Evolutionary conservation across 2,888 invertebrate species (phyloP).

Genomic region (Acanthoscelides obtectus): DNA sequence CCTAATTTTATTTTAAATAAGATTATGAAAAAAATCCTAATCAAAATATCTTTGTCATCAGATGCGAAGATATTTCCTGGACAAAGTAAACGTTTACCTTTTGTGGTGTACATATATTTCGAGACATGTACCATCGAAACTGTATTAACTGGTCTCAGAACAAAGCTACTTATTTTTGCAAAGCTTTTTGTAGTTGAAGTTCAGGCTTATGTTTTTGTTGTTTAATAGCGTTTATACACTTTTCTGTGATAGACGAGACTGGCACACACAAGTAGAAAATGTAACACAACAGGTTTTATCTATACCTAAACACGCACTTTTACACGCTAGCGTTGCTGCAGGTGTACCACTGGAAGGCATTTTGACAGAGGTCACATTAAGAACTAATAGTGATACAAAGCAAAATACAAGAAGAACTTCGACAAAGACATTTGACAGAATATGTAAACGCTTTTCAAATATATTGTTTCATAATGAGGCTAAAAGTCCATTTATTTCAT

Average conservation of each 20-base stretch:
- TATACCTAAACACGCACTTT: background rate
- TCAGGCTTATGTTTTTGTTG: constrained; percentile 12
- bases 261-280: constrained; percentile 37
- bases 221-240: constrained; percentile 25
- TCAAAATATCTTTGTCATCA: no score
- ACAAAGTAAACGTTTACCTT: no score
- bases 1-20: no score
- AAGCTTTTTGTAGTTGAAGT: background rate
- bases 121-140: background rate
- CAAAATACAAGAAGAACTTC: no score
- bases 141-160: background rate
- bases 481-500: no score
- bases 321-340: background rate
- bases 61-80: no score
- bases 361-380: background rate
- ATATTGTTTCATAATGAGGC: no score
- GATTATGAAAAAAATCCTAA: no score
- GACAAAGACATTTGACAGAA: no score
- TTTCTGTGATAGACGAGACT: constrained; percentile 46
- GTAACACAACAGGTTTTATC: background rate
- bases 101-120: background rate
- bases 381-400: no score
- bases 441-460: no score
- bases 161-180: background rate
- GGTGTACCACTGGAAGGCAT: background rate